Evolutionary conservation across 1,140 invertebrate species (phyloP), one percentile per base, ranked within the genome.

Genomic region (Teleopsis dalmanni): DNA sequence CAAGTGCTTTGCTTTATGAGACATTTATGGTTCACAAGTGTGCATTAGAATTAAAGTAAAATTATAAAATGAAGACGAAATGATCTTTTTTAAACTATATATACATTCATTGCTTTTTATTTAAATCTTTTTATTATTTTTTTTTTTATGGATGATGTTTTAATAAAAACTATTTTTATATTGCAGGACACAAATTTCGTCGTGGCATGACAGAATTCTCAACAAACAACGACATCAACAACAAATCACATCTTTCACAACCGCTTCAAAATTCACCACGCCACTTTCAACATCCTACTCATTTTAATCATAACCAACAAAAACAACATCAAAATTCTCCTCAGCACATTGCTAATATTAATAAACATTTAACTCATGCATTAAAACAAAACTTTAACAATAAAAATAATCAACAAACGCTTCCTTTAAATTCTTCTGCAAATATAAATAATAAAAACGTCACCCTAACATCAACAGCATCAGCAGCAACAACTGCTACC

Each of bases 131-230:
- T n/a, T n/a, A n/a, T n/a, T n/a, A n/a, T n/a, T n/a, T n/a, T n/a
- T n/a, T n/a, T n/a, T n/a, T n/a, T n/a, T n/a, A n/a, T n/a, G n/a
- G n/a, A n/a, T n/a, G n/a, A n/a, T n/a, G n/a, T n/a, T n/a, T n/a
- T n/a, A n/a, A n/a, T n/a, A n/a, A n/a, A n/a, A n/a, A n/a, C n/a
- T n/a, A n/a, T n/a, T 22, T 18, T 47, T 21, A 36, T 31, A 19
- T 68, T 69, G 26, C 57, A 70, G 67, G 66, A 59, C 38, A 50
- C 44, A 64, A 70, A 64, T 51, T 60, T 57, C 59, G 59, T 59
- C 67, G 67, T 70, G 67, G 67, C 56, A 70, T 70, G 67, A 70
- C 67, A 59, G 67, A 70, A 65, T 58, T 70, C 59, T 65, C 67
- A 59, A 69, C 65, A 55, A 57, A 52, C 52, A 65, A 65, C 65